These are phyloP conservation scores for Athalia cordata DNA, from an alignment of 2,888 invertebrate species.

Conservation along the genomic window DNA sequence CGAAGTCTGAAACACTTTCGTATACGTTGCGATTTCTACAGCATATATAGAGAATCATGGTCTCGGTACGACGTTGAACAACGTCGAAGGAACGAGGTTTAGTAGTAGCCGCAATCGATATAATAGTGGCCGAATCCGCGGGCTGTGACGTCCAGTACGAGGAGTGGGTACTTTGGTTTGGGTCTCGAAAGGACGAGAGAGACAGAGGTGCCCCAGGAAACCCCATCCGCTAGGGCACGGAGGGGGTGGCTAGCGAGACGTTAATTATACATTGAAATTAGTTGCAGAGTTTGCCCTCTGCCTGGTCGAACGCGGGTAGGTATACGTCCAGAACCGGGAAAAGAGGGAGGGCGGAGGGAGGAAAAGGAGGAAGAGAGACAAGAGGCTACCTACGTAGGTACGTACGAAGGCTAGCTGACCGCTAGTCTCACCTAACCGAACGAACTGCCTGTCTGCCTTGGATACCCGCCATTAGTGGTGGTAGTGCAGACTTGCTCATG, in stretches of 20 bases:
- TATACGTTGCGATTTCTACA: conserved; percentile 26
- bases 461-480: conserved; percentile 67
- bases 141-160: conserved; percentile 64
- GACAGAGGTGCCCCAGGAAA: conserved; percentile 32
- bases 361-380: conserved; percentile 3
- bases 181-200: conserved; percentile 27
- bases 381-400: neutral
- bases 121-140: conserved; percentile 70
- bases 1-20: conserved; percentile 27
- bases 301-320: conserved; percentile 59
- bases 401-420: conserved; percentile 49
- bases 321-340: conserved; percentile 70
- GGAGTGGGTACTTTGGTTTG: conserved; percentile 49
- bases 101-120: conserved; percentile 69
- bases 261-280: conserved; percentile 74
- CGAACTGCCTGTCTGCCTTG: conserved; percentile 50
- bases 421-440: conserved; percentile 66
- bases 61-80: conserved; percentile 48
- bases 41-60: neutral
- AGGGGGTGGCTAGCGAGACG: conserved; percentile 70
- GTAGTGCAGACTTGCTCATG: conserved; percentile 68
- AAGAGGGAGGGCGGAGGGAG: conserved; percentile 55
- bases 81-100: conserved; percentile 71
- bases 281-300: conserved; percentile 73
- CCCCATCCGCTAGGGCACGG: conserved; percentile 23